Conservation (phyloP, 2,113 vertebrate species). For the Rhodinocichla rosea region DNA sequence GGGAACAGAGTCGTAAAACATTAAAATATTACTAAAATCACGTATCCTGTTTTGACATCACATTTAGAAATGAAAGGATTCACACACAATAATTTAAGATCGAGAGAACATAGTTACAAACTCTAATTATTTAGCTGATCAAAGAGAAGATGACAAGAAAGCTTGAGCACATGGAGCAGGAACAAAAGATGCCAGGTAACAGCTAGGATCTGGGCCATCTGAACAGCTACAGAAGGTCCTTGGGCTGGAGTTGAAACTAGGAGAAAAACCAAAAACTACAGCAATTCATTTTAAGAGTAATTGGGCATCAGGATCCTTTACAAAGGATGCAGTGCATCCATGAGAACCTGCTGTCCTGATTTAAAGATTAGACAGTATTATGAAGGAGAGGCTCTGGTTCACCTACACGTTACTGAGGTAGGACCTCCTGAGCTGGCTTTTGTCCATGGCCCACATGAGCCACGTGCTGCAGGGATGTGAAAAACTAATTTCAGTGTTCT, state of each 20-base stretch:
- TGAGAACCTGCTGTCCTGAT: neutral
- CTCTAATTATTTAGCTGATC: neutral
- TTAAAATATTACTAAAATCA: neutral
- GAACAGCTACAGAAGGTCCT: neutral
- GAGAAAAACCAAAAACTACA: neutral
- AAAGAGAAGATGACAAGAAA: neutral
- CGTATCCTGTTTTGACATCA: neutral
- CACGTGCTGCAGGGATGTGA: accelerated
- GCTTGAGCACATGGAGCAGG: neutral
- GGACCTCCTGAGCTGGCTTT: neutral
- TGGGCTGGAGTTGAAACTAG: neutral
- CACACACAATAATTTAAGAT: neutral
- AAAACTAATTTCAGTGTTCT: neutral
- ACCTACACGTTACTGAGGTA: neutral
- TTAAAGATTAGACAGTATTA: neutral
- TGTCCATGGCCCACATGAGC: accelerated
- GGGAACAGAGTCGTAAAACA: neutral
- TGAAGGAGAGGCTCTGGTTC: neutral
- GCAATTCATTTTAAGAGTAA: neutral
- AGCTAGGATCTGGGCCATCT: neutral
- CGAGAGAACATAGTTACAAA: neutral
- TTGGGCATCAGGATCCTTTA: neutral
- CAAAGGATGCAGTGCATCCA: neutral
- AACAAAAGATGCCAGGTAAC: neutral
- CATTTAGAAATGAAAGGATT: neutral